Evolutionary conservation across 2,113 vertebrate genomes (phyloP), one percentile per base, ranked within the genome.

Genomic region (Xiphophorus hellerii): DNA sequence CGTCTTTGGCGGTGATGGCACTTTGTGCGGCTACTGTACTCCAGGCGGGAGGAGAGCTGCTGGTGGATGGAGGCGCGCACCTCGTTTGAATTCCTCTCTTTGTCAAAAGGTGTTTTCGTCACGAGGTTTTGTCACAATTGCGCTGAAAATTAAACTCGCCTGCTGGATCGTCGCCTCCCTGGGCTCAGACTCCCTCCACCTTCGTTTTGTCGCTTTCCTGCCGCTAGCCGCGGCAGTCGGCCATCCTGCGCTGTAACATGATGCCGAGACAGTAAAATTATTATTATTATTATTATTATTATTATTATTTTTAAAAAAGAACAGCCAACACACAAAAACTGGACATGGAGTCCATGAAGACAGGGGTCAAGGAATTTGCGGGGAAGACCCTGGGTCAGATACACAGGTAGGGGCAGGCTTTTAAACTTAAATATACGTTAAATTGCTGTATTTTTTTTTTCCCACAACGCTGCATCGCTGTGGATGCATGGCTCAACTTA

Each of bases 301-400:
- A 37, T 37, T 37, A 37, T 37, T 80, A 14, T 27, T 15, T 67
- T 31, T 62, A 28, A 90, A 92, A 78, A 77, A 92, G 84, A 1
- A 82, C 35, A 87, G 81, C 77, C 83, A 65, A 76, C 35, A 72
- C 89, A 91, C 85, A 91, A 42, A 87, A 91, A 88, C 84, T 89
- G 94, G 94, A 95, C 90, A 99, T 99, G 98, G 97, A 98, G 93
- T 95, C 97, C 1, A 94, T 96, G 89, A 98, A 96, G 95, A 95
- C 96, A 84, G 96, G 96, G 80, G 90, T 99, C 92, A 99, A 98
- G 95, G 97, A 97, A 94, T 93, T 99, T 86, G 97, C 97, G 69
- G 97, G 97, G 77, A 99, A 99, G 96, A 97, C 97, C 20, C 94
- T 99, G 68, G 96, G 97, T 69, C 97, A 97, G 68, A 89, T 99